Conservation (phyloP, 2,113 vertebrate genomes). For the Formicarius rufipectus region DNA sequence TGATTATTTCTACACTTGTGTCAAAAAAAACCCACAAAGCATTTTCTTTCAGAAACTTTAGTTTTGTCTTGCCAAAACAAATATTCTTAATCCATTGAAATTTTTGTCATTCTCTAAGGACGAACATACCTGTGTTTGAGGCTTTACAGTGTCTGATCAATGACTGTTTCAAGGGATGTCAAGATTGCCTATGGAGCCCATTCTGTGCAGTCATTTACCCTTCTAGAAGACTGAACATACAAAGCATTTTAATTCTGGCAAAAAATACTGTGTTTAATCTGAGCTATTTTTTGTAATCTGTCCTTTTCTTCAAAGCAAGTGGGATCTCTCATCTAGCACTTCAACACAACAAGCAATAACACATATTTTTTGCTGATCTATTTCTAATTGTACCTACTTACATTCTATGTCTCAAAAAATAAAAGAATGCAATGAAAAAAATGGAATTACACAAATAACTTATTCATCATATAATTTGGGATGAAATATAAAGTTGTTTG, state of each 20-base stretch:
- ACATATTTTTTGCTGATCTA: background rate
- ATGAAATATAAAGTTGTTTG: background rate
- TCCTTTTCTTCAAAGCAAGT: background rate
- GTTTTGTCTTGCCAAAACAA: conserved; percentile 19
- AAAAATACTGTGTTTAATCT: background rate
- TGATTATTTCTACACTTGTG: background rate
- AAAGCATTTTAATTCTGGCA: background rate
- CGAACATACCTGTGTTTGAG: background rate
- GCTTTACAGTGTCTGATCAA: background rate
- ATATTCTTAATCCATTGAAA: background rate
- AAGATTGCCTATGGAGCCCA: background rate
- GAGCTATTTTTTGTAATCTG: background rate
- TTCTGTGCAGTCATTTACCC: background rate
- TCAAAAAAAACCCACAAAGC: background rate
- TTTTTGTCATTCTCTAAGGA: background rate
- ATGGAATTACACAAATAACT: background rate
- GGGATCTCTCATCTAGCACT: background rate
- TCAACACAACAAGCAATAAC: background rate
- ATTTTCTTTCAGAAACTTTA: conserved; percentile 2
- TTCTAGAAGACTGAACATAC: background rate
- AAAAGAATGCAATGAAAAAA: background rate
- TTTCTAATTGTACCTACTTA: background rate
- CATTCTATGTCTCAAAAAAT: background rate
- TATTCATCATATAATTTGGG: background rate
- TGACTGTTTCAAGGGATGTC: background rate